Conservation (phyloP, 2,797 vertebrate species). For the Octomys mimax region DNA sequence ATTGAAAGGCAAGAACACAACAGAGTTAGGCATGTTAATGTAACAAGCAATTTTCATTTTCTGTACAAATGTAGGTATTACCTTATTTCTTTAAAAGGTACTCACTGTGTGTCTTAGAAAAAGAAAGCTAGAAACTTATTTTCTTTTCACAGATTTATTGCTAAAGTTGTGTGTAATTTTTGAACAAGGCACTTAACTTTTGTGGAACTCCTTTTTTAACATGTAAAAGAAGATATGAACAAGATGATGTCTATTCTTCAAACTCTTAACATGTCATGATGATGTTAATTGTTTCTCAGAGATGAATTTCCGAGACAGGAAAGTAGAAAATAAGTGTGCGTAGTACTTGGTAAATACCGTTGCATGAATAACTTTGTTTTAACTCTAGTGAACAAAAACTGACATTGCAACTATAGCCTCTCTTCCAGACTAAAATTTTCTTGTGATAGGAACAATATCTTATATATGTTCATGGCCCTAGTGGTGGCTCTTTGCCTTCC, state of each 20-base stretch:
- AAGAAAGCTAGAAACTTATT: constrained; percentile 4
- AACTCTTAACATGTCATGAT: neutral
- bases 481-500: neutral
- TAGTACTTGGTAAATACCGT: neutral
- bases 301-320: neutral
- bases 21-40: constrained; percentile 83
- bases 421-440: neutral
- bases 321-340: constrained; percentile 27
- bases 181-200: constrained; percentile 27
- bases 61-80: constrained; percentile 45
- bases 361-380: neutral
- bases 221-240: neutral
- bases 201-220: constrained; percentile 51
- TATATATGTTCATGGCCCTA: neutral
- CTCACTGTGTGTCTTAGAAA: constrained; percentile 6
- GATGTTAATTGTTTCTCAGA: neutral
- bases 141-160: constrained; percentile 56
- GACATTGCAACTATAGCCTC: neutral
- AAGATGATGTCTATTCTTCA: constrained; percentile 40
- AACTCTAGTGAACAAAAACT: neutral
- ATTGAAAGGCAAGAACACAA: constrained; percentile 87
- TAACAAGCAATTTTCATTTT: constrained; percentile 80
- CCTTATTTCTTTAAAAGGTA: constrained; percentile 63
- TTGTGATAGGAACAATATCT: neutral
- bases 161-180: constrained; percentile 50